Evolutionary conservation across 37 sponge, comb jelly and placozoan genomes (phyloP).

Genomic region (Ianthella basta): DNA sequence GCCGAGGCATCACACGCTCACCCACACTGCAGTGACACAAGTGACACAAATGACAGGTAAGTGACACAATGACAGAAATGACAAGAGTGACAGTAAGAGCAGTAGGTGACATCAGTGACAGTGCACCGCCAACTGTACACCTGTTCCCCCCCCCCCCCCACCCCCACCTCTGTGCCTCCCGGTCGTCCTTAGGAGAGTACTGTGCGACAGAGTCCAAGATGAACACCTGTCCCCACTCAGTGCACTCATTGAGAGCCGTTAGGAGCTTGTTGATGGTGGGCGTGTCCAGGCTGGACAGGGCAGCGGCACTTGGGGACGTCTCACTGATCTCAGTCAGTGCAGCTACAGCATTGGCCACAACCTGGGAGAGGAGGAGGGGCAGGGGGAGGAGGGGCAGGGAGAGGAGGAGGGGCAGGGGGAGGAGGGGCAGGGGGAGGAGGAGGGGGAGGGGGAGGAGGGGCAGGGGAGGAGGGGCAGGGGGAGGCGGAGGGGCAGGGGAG

Average conservation of each 20-base stretch:
- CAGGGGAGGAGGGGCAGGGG: no score
- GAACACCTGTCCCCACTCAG: constrained; percentile 99
- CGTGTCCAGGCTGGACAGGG: constrained; percentile 84
- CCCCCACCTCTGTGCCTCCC: constrained; percentile 87
- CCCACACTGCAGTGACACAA: constrained; percentile 64
- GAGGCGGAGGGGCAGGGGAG: no score
- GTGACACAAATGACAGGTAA: background rate
- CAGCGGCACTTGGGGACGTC: constrained; percentile 81
- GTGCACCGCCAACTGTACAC: background rate
- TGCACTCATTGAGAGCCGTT: constrained; percentile 99
- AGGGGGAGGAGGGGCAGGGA: no score
- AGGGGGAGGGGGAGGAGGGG: no score
- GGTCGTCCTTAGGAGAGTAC: constrained; percentile 82
- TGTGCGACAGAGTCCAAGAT: constrained; percentile 90
- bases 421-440: no score
- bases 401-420: no score
- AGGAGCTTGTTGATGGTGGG: constrained; percentile 96
- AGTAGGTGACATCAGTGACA: background rate
- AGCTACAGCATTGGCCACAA: constrained; percentile 99
- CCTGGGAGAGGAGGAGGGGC: constrained; percentile 15
- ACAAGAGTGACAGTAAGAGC: background rate
- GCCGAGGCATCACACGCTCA: constrained; percentile 96
- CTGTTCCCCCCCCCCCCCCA: background rate
- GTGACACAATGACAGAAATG: background rate
- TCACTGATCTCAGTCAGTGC: constrained; percentile 94